Percentiles rank a stretch among this genome's conserved stretches.
phyloP scores from a whole-genome alignment of 2,113 vertebrate genomes.

The Cyprinus carpio region DNA sequence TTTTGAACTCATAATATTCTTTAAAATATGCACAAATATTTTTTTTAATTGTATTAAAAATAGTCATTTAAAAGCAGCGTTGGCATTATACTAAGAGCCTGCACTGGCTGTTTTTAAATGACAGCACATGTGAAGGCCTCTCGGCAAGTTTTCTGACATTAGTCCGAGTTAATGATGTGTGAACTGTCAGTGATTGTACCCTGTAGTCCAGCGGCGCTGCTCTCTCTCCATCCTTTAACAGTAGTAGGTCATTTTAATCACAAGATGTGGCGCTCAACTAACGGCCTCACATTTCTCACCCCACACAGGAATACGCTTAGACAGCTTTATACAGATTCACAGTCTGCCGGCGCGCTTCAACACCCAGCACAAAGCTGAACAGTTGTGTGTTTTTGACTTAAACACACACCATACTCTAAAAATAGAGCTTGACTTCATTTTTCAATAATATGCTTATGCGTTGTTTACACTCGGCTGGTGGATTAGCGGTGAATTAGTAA shows the following conservation, averaged over 20 bases:
- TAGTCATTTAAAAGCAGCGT: neutral
- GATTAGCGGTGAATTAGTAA: neutral
- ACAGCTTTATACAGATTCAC: constrained; percentile 18
- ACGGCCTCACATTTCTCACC: constrained; percentile 15
- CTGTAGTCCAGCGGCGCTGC: constrained; percentile 2
- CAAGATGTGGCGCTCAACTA: constrained; percentile 6
- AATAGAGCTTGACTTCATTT: neutral
- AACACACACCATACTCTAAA: constrained; percentile 1
- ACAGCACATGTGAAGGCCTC: constrained; percentile 13
- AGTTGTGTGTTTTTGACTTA: neutral
- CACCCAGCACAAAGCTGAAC: neutral
- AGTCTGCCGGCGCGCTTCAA: neutral
- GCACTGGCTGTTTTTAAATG: neutral
- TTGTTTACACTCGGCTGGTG: neutral
- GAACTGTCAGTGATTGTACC: constrained; percentile 40
- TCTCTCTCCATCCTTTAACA: constrained; percentile 29
- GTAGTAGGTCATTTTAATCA: constrained; percentile 42
- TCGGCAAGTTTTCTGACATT: constrained; percentile 31
- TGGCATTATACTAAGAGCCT: neutral
- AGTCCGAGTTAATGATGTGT: constrained; percentile 51
- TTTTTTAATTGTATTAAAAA: neutral
- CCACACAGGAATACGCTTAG: constrained; percentile 1
- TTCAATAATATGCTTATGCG: constrained; percentile 1
- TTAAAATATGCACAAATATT: neutral
- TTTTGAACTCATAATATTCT: neutral